Evolutionary conservation across 1,140 invertebrate genomes (phyloP).

Genomic region (Cyclargus thomasi): DNA sequence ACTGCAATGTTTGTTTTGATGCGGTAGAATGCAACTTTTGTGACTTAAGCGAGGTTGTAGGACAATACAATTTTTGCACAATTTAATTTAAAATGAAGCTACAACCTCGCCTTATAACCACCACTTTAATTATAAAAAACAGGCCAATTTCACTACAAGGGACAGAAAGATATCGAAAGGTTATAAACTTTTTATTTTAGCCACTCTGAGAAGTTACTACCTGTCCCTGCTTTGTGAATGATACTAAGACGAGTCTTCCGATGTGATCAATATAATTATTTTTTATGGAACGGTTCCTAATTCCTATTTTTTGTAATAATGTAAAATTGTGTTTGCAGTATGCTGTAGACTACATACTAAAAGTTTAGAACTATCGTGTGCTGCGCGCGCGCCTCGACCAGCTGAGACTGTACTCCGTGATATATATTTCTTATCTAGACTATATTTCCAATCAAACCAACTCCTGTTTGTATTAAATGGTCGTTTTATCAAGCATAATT

Average conservation of each 20-base stretch:
- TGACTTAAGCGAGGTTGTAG: too few relatives aligned
- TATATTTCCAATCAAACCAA: too few relatives aligned
- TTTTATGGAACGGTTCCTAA: not conserved
- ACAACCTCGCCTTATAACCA: not conserved
- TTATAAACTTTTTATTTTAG: not conserved
- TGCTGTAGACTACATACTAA: not conserved
- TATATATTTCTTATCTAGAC: too few relatives aligned
- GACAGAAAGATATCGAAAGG: too few relatives aligned
- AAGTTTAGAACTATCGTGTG: not conserved
- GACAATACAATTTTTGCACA: too few relatives aligned
- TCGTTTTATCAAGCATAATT: too few relatives aligned
- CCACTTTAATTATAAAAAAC: not conserved
- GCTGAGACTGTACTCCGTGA: too few relatives aligned
- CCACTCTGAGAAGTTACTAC: not conserved
- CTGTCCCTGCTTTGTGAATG: not conserved
- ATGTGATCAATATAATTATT: slow-evolving; percentile 1
- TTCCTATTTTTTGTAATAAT: not conserved
- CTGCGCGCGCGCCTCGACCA: too few relatives aligned
- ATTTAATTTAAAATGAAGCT: not conserved
- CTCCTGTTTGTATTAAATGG: too few relatives aligned
- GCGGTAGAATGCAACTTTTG: too few relatives aligned
- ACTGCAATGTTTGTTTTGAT: too few relatives aligned
- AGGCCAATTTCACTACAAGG: too few relatives aligned
- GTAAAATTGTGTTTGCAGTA: not conserved
- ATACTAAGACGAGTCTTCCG: not conserved